phyloP scores from a whole-genome alignment of 2,113 vertebrate species.

The Gambusia holbrooki region DNA sequence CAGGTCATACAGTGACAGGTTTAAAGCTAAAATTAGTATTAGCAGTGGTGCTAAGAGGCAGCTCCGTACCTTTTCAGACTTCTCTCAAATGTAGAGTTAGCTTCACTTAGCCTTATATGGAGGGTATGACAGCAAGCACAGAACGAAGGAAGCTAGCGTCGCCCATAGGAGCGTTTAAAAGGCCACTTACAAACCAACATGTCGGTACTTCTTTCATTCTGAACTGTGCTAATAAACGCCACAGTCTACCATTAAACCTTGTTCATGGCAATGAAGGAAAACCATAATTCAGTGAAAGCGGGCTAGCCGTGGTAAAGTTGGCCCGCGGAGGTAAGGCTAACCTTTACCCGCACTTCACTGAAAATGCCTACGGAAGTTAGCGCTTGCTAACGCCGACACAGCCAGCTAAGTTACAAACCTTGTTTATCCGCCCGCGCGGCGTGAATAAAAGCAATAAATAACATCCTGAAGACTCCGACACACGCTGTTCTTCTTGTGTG shows the following conservation, averaged over 20 bases:
- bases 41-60: constrained; percentile 13
- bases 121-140: constrained; percentile 38
- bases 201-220: not conserved
- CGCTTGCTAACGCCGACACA: constrained; percentile 40
- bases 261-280: not conserved
- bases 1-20: not conserved
- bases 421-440: constrained; percentile 80
- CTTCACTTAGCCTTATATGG: constrained; percentile 44
- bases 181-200: constrained; percentile 29
- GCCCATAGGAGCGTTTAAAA: not conserved
- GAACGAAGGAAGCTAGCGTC: constrained; percentile 28
- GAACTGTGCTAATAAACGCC: not conserved
- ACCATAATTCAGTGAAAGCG: not conserved
- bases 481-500: constrained; percentile 59
- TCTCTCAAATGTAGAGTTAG: constrained; percentile 15
- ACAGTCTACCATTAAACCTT: not conserved
- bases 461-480: constrained; percentile 75
- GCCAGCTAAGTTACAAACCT: constrained; percentile 75
- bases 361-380: constrained; percentile 67
- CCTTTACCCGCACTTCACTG: constrained; percentile 22
- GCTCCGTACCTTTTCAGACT: not conserved
- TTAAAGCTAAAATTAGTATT: not conserved
- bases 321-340: constrained; percentile 38
- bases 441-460: constrained; percentile 85
- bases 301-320: constrained; percentile 41